A percentile compares a stretch with the other conserved stretches of the same genome.
Evolutionary conservation across 2,888 invertebrate genomes (phyloP).

Genomic region (Andrena fulva): DNA sequence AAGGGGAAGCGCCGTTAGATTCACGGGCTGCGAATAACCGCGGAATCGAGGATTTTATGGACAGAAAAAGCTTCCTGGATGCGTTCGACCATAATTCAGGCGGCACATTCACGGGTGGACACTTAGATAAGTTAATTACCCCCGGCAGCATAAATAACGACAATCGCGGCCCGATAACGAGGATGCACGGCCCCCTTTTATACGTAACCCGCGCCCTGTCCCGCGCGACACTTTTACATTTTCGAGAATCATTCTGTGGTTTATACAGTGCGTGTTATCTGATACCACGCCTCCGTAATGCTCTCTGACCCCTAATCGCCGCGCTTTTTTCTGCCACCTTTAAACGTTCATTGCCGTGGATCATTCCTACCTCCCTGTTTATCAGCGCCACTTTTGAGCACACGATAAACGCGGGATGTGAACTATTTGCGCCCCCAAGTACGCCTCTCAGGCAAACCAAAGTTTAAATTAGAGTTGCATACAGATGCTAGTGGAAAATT

Average conservation of each 20-base stretch:
- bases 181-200: constrained; percentile 61
- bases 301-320: constrained; percentile 40
- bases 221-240: constrained; percentile 60
- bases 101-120: constrained; percentile 60
- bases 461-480: no score
- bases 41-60: constrained; percentile 56
- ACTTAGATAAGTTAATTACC: constrained; percentile 74
- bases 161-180: constrained; percentile 70
- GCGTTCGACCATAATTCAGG: constrained; percentile 59
- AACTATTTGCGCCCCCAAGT: neutral
- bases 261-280: constrained; percentile 51
- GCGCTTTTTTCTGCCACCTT: constrained; percentile 5
- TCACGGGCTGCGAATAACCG: constrained; percentile 58
- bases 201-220: constrained; percentile 33
- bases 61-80: constrained; percentile 58
- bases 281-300: constrained; percentile 44
- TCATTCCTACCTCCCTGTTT: neutral
- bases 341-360: constrained; percentile 27
- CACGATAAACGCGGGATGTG: constrained; percentile 5
- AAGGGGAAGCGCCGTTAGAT: constrained; percentile 33
- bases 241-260: constrained; percentile 53
- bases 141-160: constrained; percentile 71
- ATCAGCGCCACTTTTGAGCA: neutral
- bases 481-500: no score
- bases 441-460: no score